A percentile compares a stretch with the other conserved stretches of the same genome.
Conservation (phyloP, 2,888 invertebrate genomes). For the Lasius platythorax region DNA sequence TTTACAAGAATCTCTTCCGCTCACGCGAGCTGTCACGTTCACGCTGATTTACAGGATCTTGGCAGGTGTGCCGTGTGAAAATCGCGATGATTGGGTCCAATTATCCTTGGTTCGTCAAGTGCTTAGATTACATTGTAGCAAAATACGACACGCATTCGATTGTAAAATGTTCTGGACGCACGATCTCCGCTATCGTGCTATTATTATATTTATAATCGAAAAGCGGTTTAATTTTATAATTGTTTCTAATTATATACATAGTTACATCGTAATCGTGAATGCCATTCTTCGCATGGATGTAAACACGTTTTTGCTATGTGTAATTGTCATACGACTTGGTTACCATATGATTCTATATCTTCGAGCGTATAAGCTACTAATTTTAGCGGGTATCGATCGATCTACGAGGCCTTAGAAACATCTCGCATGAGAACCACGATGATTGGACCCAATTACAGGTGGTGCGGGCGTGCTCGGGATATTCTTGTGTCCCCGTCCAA, state of each 20-base stretch:
- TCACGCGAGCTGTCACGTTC: slow-evolving; percentile 38
- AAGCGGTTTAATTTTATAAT: neutral
- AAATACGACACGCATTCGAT: neutral
- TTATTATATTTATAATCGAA: neutral
- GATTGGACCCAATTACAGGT: slow-evolving; percentile 85
- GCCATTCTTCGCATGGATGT: neutral
- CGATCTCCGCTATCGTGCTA: neutral
- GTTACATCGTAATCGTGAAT: neutral
- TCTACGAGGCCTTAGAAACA: slow-evolving; percentile 15
- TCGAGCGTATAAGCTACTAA: neutral
- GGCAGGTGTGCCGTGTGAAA: slow-evolving; percentile 19
- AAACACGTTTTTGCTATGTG: neutral
- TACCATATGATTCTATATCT: neutral
- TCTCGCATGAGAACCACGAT: slow-evolving; percentile 80
- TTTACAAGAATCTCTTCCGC: slow-evolving; percentile 30
- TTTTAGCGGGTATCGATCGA: neutral
- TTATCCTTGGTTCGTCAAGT: slow-evolving; percentile 10
- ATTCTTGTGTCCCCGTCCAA: slow-evolving; percentile 80
- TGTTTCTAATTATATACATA: neutral
- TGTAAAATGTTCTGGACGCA: neutral
- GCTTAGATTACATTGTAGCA: neutral
- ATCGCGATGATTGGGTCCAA: slow-evolving; percentile 33
- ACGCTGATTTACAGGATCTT: slow-evolving; percentile 31
- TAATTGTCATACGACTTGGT: neutral
- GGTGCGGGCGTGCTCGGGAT: slow-evolving; percentile 81